Base-by-base conservation (phyloP, 2,888 invertebrate species). In the Artemia sinica region DNA sequence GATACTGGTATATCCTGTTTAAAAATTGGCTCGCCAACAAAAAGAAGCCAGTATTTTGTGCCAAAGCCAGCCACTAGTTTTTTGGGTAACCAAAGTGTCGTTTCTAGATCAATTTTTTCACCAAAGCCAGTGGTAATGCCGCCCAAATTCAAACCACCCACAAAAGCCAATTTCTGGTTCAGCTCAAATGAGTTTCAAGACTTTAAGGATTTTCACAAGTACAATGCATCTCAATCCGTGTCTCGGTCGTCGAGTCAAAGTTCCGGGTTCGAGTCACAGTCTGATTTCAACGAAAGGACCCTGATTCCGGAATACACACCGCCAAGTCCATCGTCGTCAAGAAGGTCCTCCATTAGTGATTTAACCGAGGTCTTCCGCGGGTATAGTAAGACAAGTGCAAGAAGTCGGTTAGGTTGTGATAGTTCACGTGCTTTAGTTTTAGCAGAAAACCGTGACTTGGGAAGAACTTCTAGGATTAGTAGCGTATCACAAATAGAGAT, bases 181-280 rank as follows among this genome's bases (percentile, higher is more conserved):
- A 18, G 58, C 58, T 14, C n/a, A n/a, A 58, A 58, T 18, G 58
- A 58, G 18, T 58, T 58, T 58, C 58, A 18, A n/a, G 58, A 58
- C 58, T 58, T 58, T 18, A 58, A 18, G 14, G 58, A 58, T 58
- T 58, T 58, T 9, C 58, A 58, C 10, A 58, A 58, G 14, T 58
- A 14, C 18, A 58, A 58, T 58, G n/a, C 58, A 18, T 58, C 58
- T 58, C 58, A 58, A 9, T 18, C 58, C 58, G 18, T 68, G 11
- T 68, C 70, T 2, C 65, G 70, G 18, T 68, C 68, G 10, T 70
- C 70, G 18, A 70, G 70, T 66, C 70, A 70, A 58, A 70, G 70
- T 52, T 70, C 70, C 6, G 70, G 70, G 14, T 68, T 70, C 49
- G 70, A 52, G 11, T 70, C 70, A 10, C 51, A 51, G n/a, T n/a